Evolutionary conservation across 2,888 invertebrate species (phyloP).

Genomic region (Troides oblongomaculatus): DNA sequence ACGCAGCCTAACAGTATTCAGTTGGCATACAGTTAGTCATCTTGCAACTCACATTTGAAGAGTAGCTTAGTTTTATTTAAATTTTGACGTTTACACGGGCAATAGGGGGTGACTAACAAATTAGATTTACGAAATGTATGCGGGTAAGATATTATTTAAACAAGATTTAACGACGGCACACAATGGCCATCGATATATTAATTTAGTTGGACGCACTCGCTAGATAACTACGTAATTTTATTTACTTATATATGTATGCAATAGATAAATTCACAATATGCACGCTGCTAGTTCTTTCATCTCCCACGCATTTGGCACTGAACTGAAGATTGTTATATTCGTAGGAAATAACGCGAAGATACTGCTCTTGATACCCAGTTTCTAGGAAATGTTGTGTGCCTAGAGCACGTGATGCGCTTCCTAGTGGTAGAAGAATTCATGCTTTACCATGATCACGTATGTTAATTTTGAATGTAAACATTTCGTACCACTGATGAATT

Average conservation of each 20-base stretch:
- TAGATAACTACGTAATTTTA: conserved; percentile 10
- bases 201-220: conserved; percentile 30
- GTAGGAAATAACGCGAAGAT: conserved; percentile 71
- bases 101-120: background rate
- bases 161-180: background rate
- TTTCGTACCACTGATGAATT: background rate
- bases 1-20: conserved; percentile 39
- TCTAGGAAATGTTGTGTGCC: conserved; percentile 56
- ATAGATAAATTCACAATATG: conserved; percentile 17
- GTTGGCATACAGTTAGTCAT: conserved; percentile 44
- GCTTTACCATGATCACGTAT: background rate
- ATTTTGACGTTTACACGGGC: conserved; percentile 41
- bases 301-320: conserved; percentile 74
- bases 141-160: conserved; percentile 14
- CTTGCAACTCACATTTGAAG: conserved; percentile 39
- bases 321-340: conserved; percentile 56
- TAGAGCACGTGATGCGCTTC: background rate
- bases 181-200: background rate
- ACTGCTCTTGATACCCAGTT: conserved; percentile 69
- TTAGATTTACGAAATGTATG: conserved; percentile 9
- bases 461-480: background rate
- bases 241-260: background rate
- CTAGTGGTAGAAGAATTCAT: background rate
- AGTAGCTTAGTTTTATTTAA: conserved; percentile 42
- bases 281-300: conserved; percentile 45